phyloP scores from a whole-genome alignment of 2,797 vertebrate genomes.

The Masticophis lateralis region DNA sequence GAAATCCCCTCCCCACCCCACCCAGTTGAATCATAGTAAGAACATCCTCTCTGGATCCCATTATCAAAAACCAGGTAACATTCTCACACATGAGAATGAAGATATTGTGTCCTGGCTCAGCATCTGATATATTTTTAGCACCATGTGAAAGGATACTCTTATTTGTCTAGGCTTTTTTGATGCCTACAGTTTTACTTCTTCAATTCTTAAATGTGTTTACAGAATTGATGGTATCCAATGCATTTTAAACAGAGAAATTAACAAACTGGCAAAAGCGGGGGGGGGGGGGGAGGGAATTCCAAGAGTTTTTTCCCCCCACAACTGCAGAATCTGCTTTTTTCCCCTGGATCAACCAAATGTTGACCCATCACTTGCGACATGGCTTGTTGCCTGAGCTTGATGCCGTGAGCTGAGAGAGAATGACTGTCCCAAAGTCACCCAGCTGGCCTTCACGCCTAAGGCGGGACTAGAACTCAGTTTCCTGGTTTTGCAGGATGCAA shows the following conservation, averaged over 20 bases:
- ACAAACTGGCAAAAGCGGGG: background rate
- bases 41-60: background rate
- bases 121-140: background rate
- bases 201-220: background rate
- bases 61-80: background rate
- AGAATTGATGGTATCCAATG: background rate
- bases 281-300: accelerated
- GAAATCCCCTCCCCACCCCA: background rate
- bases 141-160: background rate
- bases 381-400: background rate
- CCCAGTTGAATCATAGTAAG: background rate
- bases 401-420: background rate
- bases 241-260: background rate
- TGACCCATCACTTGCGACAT: background rate
- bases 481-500: background rate
- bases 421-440: background rate
- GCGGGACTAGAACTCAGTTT: background rate
- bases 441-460: background rate
- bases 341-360: background rate
- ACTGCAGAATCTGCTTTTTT: background rate
- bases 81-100: background rate
- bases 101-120: background rate
- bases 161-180: background rate
- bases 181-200: background rate
- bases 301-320: background rate